phyloP scores from a whole-genome alignment of 2,888 invertebrate genomes.

The Pseudococcus jackbeardsleyi region DNA sequence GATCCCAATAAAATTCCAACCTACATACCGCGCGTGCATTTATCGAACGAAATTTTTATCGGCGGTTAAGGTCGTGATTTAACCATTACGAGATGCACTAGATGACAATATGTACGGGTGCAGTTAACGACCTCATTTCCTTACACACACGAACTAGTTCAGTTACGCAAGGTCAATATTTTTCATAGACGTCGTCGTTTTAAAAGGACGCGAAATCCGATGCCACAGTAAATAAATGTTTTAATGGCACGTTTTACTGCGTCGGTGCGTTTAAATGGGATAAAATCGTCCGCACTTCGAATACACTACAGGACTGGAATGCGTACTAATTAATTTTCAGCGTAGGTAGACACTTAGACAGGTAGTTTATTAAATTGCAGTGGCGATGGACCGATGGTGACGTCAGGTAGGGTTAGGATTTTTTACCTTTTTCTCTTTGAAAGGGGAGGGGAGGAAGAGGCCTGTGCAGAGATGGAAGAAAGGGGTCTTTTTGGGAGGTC shows the following conservation, averaged over 20 bases:
- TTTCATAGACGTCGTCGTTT: conserved; percentile 29
- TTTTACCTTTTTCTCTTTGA: too few species aligned
- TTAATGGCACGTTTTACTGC: conserved; percentile 39
- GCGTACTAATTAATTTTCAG: not conserved
- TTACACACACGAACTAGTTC: conserved; percentile 28
- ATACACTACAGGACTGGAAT: not conserved
- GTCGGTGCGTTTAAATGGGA: not conserved
- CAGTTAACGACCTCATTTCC: conserved; percentile 42
- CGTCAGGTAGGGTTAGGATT: too few species aligned
- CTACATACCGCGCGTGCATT: not conserved
- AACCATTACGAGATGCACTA: conserved; percentile 40
- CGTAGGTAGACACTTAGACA: not conserved
- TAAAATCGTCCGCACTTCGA: not conserved
- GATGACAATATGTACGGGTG: conserved; percentile 27
- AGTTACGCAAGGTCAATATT: conserved; percentile 50
- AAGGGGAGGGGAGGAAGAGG: too few species aligned
- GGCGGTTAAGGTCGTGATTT: conserved; percentile 30
- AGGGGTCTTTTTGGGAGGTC: too few species aligned
- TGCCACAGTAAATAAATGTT: conserved; percentile 6
- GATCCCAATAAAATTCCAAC: conserved; percentile 22
- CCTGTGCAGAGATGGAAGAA: too few species aligned
- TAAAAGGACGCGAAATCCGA: conserved; percentile 31
- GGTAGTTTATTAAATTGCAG: too few species aligned
- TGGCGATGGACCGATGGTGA: too few species aligned
- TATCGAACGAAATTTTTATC: conserved; percentile 14